Percentiles rank a stretch among this genome's conserved stretches.
phyloP scores from a whole-genome alignment of 2,888 invertebrate species.

The Ochlodes sylvanus region DNA sequence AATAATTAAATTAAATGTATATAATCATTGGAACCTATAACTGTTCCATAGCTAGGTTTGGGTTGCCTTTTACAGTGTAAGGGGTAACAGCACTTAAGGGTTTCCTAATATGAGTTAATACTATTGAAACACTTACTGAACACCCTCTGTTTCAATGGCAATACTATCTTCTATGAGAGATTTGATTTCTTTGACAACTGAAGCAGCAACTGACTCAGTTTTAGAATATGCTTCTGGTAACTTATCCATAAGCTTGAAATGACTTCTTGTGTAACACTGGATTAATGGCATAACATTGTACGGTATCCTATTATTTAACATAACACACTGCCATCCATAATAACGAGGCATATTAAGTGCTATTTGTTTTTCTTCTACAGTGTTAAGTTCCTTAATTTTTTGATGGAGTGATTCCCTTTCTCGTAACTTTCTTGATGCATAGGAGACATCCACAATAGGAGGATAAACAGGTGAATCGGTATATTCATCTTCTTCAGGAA shows the following conservation, averaged over 20 bases:
- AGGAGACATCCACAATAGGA: constrained; percentile 86
- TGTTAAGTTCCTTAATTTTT: constrained; percentile 86
- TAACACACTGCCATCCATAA: constrained; percentile 89
- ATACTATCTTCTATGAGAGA: constrained; percentile 87
- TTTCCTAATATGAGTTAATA: constrained; percentile 7
- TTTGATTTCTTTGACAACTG: constrained; percentile 81
- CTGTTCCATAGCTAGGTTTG: too few relatives aligned
- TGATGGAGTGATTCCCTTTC: constrained; percentile 78
- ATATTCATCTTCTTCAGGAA: constrained; percentile 70
- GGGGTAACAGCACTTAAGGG: too few relatives aligned
- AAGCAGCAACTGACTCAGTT: constrained; percentile 72
- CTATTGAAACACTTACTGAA: constrained; percentile 77
- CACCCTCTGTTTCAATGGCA: constrained; percentile 84
- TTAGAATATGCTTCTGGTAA: constrained; percentile 87
- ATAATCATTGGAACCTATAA: too few relatives aligned
- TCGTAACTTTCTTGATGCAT: constrained; percentile 75
- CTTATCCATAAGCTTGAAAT: constrained; percentile 84
- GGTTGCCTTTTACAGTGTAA: too few relatives aligned
- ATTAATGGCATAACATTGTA: constrained; percentile 89
- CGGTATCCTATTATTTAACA: constrained; percentile 86
- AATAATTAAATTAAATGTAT: too few relatives aligned
- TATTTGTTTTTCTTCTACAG: constrained; percentile 93
- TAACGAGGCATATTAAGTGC: constrained; percentile 93
- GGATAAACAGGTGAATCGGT: constrained; percentile 82
- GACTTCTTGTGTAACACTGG: constrained; percentile 92